Evolutionary conservation across 2,888 invertebrate genomes (phyloP).

Genomic region (Norana najaformis): DNA sequence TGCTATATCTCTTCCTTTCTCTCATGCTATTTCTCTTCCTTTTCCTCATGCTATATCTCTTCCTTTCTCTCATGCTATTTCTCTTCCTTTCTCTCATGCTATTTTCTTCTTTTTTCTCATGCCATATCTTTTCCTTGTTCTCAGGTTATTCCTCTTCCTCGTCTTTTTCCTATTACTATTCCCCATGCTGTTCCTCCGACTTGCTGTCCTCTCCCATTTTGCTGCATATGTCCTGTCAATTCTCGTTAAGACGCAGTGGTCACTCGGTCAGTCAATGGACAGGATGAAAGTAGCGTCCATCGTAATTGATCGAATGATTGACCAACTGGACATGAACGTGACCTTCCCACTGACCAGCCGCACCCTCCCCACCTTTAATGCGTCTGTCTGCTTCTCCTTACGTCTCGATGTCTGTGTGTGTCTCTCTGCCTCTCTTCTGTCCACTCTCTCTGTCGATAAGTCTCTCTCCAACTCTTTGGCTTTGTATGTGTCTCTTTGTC

Average conservation of each 20-base stretch:
- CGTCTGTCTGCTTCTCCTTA: not conserved
- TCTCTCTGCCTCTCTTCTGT: not conserved
- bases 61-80: not conserved
- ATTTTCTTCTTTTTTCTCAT: too few species aligned
- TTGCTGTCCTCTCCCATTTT: not conserved
- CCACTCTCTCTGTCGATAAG: not conserved
- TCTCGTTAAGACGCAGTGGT: not conserved
- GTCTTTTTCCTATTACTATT: too few species aligned
- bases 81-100: not conserved
- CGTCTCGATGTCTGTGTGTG: not conserved
- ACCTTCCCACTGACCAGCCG: not conserved
- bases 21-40: too few species aligned
- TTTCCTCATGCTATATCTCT: not conserved
- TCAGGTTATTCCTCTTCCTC: not conserved
- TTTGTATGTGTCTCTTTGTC: not conserved
- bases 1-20: too few species aligned
- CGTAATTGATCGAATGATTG: slow-evolving; percentile 22
- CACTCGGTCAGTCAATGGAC: not conserved
- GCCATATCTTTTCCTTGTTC: too few species aligned
- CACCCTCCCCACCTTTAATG: not conserved
- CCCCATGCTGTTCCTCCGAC: not conserved
- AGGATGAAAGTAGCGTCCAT: not conserved
- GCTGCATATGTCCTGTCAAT: not conserved
- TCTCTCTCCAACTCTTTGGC: too few species aligned
- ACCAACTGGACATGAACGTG: not conserved